A percentile compares a stretch with the other conserved stretches of the same genome.
Evolutionary conservation across 2,888 invertebrate species (phyloP).

Genomic region (Cryptocheilus praepositus): DNA sequence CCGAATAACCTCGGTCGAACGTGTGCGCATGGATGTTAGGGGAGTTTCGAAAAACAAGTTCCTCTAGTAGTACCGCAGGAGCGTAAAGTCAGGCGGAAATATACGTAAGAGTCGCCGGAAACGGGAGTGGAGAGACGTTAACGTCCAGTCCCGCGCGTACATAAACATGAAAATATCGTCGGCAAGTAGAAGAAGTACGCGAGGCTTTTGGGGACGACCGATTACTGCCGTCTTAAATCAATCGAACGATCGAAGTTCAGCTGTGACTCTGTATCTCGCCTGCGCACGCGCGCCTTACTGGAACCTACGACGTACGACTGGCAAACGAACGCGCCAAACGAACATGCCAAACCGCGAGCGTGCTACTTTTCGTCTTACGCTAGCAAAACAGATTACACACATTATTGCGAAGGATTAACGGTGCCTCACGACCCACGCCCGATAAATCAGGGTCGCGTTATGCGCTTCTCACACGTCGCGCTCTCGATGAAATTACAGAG

Average conservation of each 20-base stretch:
- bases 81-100: conserved; percentile 39
- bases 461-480: too few species aligned
- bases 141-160: conserved; percentile 51
- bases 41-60: neutral
- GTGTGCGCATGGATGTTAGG: neutral
- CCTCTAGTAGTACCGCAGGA: conserved; percentile 31
- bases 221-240: conserved; percentile 62
- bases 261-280: too few species aligned
- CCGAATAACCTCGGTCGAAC: too few species aligned
- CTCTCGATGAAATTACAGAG: conserved; percentile 12
- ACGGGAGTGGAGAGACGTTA: conserved; percentile 44
- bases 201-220: conserved; percentile 53
- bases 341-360: neutral
- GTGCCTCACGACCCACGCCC: too few species aligned
- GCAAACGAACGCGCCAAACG: too few species aligned
- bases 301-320: conserved; percentile 19
- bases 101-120: conserved; percentile 47
- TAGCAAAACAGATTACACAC: neutral
- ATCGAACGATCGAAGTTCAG: conserved; percentile 52
- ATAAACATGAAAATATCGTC: conserved; percentile 64
- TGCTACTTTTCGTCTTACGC: neutral
- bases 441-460: too few species aligned
- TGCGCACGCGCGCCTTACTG: conserved; percentile 11
- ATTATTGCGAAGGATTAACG: neutral
- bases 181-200: conserved; percentile 27